Evolutionary conservation across 2,113 vertebrate genomes (phyloP), one percentile per base, ranked within the genome.

Genomic region (Pycnonotus jocosus): DNA sequence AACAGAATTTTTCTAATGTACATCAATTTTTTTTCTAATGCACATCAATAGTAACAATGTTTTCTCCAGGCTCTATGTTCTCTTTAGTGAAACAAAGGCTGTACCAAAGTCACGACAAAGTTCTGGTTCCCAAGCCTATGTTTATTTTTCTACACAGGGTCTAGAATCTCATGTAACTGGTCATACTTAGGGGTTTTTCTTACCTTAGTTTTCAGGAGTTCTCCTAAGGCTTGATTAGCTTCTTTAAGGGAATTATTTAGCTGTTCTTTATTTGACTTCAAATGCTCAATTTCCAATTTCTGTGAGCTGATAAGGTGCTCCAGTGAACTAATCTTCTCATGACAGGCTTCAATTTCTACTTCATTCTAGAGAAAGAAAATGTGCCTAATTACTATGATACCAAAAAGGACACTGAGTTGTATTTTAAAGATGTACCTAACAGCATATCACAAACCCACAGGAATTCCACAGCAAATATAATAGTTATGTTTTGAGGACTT

Each of bases 241-340:
- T 92, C 86, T 70, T 95, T 90, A 84, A 98, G 94, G 42, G 96
- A 95, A 72, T 92, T 92, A 51, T 72, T 97, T 70, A 98, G 54
- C 64, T 98, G 66, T 76, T 97, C 97, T 71, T 97, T 96, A 78
- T 54, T 94, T 66, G 94, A 94, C 85, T 95, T 98, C 53, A 98
- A 53, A 72, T 85, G 77, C 40, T 97, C 95, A 22, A 98, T 96
- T 92, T 98, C 98, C 40, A 89, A 11, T 35, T 96, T 95, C 74
- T 97, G 96, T 3, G 88, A 96, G 58, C 21, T 92, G 72, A 97
- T 93, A n/a, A 86, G 80, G 31, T 90, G 77, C 57, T 98, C 97
- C 57, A 90, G 87, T 3, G 48, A 95, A 33, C 74, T 81, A 30
- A 98, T n/a, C 68, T 98, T 96, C 57, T 96, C 86, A 71, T 31